A percentile compares a stretch with the other conserved stretches of the same genome.
These are phyloP conservation scores for Phasianus colchicus DNA, from an alignment of 2,113 vertebrate species.

Conservation along the genomic window DNA sequence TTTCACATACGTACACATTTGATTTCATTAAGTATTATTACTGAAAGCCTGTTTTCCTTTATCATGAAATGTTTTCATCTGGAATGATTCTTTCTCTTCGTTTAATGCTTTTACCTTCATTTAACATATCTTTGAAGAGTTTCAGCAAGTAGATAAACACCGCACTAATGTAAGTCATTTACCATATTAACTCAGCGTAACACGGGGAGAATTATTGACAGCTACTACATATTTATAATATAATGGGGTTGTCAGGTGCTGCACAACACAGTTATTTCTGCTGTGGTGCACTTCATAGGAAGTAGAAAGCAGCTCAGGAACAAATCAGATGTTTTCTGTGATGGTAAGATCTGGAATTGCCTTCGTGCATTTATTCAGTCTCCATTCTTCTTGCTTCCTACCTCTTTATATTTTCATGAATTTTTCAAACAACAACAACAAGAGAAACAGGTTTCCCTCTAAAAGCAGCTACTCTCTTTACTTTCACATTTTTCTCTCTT, in stretches of 20 bases:
- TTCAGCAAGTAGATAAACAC: background rate
- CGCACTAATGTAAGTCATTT: background rate
- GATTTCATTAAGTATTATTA: too few relatives aligned
- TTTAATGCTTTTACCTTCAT: background rate
- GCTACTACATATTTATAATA: background rate
- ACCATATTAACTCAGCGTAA: background rate
- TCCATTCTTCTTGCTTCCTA: background rate
- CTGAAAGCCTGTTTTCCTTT: background rate
- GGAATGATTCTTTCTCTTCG: background rate
- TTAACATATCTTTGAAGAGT: background rate
- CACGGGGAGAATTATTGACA: background rate
- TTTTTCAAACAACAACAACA: background rate
- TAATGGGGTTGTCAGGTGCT: background rate
- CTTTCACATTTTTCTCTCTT: background rate
- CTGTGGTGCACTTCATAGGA: background rate
- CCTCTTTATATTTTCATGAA: background rate
- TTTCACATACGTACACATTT: background rate
- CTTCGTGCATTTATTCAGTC: background rate
- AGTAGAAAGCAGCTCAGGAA: background rate
- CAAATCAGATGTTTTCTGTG: background rate
- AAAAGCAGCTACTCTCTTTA: background rate
- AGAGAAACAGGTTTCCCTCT: background rate
- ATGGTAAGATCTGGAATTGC: background rate
- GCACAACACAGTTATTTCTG: background rate
- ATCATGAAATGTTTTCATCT: background rate